phyloP scores from a whole-genome alignment of 2,113 vertebrate species.

The Nannospalax galili region DNA sequence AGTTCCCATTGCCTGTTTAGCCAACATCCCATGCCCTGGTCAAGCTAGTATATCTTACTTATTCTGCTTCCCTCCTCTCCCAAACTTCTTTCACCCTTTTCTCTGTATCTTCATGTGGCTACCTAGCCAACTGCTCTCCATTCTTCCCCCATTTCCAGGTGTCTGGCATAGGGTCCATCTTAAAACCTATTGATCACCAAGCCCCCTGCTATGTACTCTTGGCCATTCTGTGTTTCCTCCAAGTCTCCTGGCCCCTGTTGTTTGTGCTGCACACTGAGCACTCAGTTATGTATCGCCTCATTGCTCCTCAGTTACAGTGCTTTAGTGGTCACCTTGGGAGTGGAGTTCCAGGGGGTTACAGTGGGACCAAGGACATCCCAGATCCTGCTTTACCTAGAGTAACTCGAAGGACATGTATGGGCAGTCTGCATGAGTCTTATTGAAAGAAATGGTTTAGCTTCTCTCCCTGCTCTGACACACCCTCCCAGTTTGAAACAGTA shows the following conservation, averaged over 20 bases:
- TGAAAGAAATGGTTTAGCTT: constrained; percentile 3
- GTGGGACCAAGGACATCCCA: background rate
- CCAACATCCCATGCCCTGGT: background rate
- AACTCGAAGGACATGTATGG: background rate
- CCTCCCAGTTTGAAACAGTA: background rate
- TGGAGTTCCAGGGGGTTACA: background rate
- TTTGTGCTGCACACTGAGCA: background rate
- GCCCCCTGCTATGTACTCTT: background rate
- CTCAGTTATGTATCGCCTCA: background rate
- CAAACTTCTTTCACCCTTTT: background rate
- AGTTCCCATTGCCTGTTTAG: background rate
- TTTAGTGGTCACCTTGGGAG: background rate
- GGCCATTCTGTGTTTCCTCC: background rate
- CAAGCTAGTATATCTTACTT: background rate
- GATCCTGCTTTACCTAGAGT: background rate
- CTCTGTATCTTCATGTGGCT: background rate
- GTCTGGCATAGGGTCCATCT: background rate
- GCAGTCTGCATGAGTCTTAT: background rate
- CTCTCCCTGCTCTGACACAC: fast-evolving
- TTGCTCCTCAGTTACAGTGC: constrained; percentile 11
- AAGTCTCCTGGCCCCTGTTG: background rate
- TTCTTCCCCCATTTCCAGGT: constrained; percentile 2
- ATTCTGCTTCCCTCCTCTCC: background rate
- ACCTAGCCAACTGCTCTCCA: background rate
- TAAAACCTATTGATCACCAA: constrained; percentile 31